These are phyloP conservation scores for Allophyes oxyacanthae DNA, from an alignment of 2,888 invertebrate species.

Conservation along the genomic window DNA sequence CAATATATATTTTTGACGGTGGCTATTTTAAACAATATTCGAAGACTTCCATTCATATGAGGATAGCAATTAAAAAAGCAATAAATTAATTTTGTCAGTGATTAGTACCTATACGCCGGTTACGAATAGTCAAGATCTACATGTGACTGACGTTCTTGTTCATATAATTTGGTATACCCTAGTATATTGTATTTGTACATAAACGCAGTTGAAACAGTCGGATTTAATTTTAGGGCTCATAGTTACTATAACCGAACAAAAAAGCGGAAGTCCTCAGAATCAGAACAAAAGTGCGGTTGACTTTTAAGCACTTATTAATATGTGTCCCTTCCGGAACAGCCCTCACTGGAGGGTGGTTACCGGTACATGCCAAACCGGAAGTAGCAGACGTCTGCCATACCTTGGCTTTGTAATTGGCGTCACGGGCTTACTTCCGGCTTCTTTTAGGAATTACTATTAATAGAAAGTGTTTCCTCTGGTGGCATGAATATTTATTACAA, in stretches of 20 bases:
- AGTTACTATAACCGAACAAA: constrained; percentile 9
- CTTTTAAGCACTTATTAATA: constrained; percentile 82
- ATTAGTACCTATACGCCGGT: no score
- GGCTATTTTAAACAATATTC: constrained; percentile 32
- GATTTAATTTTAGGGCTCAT: not conserved
- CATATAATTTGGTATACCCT: no score
- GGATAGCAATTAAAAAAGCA: not conserved
- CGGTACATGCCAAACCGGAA: constrained; percentile 84
- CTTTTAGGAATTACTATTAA: constrained; percentile 58
- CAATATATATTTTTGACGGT: constrained; percentile 33
- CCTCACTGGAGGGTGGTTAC: constrained; percentile 79
- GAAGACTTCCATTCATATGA: constrained; percentile 6
- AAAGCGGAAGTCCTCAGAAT: constrained; percentile 73
- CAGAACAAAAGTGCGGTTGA: constrained; percentile 79
- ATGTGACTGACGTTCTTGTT: no score
- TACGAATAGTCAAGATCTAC: no score
- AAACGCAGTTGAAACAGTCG: not conserved
- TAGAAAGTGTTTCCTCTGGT: constrained; percentile 55
- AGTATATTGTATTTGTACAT: no score
- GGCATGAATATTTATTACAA: not conserved
- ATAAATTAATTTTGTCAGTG: constrained; percentile 2
- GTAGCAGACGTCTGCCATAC: constrained; percentile 84
- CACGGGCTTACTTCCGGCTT: constrained; percentile 85
- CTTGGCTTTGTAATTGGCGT: constrained; percentile 81
- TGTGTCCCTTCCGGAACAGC: constrained; percentile 85